These are phyloP conservation scores for Eledona agricola DNA, from an alignment of 2,888 invertebrate species.

Conservation along the genomic window DNA sequence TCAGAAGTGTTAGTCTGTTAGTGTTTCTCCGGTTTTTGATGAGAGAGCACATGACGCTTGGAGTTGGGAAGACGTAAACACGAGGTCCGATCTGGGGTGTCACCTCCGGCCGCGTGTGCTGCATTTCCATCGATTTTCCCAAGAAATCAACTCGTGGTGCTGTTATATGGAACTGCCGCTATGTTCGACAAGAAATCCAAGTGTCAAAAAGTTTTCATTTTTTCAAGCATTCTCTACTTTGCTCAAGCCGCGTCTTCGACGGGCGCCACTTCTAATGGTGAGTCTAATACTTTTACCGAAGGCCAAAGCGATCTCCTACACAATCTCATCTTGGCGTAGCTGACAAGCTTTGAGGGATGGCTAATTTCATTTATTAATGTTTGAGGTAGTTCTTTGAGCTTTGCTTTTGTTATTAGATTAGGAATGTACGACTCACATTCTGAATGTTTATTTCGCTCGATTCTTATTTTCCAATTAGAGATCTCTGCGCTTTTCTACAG, in stretches of 20 bases:
- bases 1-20: constrained; percentile 56
- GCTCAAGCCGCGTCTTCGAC: constrained; percentile 49
- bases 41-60: constrained; percentile 48
- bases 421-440: constrained; percentile 33
- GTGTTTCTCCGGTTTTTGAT: constrained; percentile 53
- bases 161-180: constrained; percentile 7
- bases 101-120: constrained; percentile 21
- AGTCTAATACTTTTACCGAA: constrained; percentile 42
- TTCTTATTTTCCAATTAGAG: constrained; percentile 32
- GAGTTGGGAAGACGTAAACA: constrained; percentile 42
- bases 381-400: constrained; percentile 37
- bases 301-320: constrained; percentile 52
- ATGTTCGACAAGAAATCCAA: constrained; percentile 29
- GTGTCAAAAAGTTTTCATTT: constrained; percentile 41
- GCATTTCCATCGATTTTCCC: not conserved
- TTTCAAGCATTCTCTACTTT: constrained; percentile 46
- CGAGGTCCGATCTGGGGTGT: constrained; percentile 47
- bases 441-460: constrained; percentile 24
- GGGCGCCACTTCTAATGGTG: constrained; percentile 55
- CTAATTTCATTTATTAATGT: constrained; percentile 39
- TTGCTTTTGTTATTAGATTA: constrained; percentile 33
- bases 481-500: constrained; percentile 13
- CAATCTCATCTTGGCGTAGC: constrained; percentile 54
- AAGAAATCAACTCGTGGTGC: no score
- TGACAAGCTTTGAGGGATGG: constrained; percentile 46